Conservation (phyloP, 1,140 invertebrate species). For the Lordiphosa mommai region DNA sequence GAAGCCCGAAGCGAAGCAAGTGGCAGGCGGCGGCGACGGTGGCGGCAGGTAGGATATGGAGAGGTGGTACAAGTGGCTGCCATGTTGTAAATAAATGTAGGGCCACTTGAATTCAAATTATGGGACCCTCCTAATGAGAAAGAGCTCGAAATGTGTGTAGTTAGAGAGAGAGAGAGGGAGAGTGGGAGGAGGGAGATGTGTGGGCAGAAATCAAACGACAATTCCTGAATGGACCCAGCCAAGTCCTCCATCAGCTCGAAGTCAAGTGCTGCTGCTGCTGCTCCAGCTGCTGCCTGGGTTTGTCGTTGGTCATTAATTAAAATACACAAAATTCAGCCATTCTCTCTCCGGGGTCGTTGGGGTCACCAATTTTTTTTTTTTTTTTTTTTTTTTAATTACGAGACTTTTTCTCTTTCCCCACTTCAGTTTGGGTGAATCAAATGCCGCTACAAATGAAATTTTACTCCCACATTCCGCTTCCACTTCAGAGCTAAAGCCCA, state of each 20-base stretch:
- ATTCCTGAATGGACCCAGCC: conserved; percentile 20
- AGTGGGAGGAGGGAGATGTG: neutral
- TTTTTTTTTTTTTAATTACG: conserved; percentile 46
- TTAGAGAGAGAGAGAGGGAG: too few relatives aligned
- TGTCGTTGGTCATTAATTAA: conserved; percentile 59
- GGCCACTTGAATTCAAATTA: conserved; percentile 64
- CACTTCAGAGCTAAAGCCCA: conserved; percentile 36
- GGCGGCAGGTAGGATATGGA: neutral
- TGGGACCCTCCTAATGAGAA: conserved; percentile 49
- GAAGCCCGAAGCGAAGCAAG: conserved; percentile 51
- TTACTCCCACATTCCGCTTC: neutral
- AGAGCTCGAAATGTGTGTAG: neutral
- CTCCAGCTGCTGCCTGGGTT: neutral
- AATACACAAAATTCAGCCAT: conserved; percentile 41
- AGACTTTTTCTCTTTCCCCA: neutral
- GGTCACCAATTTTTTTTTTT: conserved; percentile 5
- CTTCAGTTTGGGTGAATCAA: conserved; percentile 21
- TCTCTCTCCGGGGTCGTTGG: neutral
- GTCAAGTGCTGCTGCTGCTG: conserved; percentile 4
- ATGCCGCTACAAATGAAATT: conserved; percentile 52
- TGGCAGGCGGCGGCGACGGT: neutral
- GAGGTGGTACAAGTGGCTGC: conserved; percentile 45
- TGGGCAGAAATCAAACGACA: conserved; percentile 29
- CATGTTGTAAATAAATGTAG: conserved; percentile 67
- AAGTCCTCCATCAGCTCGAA: conserved; percentile 8